Evolutionary conservation across 2,113 vertebrate genomes (phyloP), one percentile per base, ranked within the genome.

Genomic region (Seriola rivoliana): DNA sequence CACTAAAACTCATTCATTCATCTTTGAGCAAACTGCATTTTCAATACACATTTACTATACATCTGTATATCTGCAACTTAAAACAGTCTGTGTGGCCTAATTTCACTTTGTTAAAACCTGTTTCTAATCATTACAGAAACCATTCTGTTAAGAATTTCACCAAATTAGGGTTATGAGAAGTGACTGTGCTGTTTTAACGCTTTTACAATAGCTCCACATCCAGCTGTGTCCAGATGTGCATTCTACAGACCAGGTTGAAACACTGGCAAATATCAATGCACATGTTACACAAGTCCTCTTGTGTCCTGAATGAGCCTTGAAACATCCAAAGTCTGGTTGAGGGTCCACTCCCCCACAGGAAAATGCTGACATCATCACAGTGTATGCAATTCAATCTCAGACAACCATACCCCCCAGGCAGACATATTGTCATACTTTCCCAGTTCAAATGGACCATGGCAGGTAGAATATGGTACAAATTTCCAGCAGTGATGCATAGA

Each of bases 341-440:
- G 54, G 63, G 66, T 58, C 58, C 23, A 17, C 29, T 13, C 58
- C 63, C 64, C 63, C 10, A 38, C 23, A 71, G 72, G 84, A 67
- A 84, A 70, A 57, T 8, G 2, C 48, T 75, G 85, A 85, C 88
- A 82, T 89, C 77, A 80, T 70, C 32, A 52, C 65, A 57, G 72
- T n/a, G 52, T 0, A 50, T 65, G 68, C 55, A 54, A 72, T 48
- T 25, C 10, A 44, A 59, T 76, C 65, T 71, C 63, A 55, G 50
- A 29, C 76, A 50, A 34, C 62, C 68, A 1, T 66, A 40, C 42
- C 62, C 73, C 38, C 63, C 71, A 84, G 78, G 66, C 79, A 63
- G 83, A 82, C 70, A 54, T 12, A 75, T 8, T 76, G 75, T 85
- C 85, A 73, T 62, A 75, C 13, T 74, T 79, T 69, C 78, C 75